These are phyloP conservation scores for Sericinus montela DNA, from an alignment of 2,888 invertebrate species.

Conservation along the genomic window DNA sequence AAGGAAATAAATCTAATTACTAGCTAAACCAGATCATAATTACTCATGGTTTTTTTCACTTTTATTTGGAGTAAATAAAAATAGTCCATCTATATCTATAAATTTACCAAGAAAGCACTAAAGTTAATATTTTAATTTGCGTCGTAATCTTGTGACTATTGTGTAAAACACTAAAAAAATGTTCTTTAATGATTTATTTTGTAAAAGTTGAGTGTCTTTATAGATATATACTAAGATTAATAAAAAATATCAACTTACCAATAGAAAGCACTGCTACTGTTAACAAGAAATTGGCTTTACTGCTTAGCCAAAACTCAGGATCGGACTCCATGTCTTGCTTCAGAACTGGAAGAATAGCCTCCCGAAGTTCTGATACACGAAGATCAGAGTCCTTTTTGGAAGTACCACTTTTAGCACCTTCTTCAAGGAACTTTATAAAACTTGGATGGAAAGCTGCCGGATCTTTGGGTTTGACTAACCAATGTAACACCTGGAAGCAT, in stretches of 20 bases:
- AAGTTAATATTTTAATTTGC: too few relatives aligned
- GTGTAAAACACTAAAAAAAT: too few relatives aligned
- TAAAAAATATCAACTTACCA: conserved; percentile 67
- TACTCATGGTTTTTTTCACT: too few relatives aligned
- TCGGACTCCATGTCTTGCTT: conserved; percentile 78
- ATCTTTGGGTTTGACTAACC: conserved; percentile 91
- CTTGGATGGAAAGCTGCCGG: conserved; percentile 90
- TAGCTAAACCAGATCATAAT: too few relatives aligned
- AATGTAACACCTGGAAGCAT: conserved; percentile 81
- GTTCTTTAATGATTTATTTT: too few relatives aligned
- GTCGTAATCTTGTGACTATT: too few relatives aligned
- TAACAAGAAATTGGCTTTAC: conserved; percentile 82
- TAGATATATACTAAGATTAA: too few relatives aligned
- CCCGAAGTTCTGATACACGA: conserved; percentile 84
- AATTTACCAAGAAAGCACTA: too few relatives aligned
- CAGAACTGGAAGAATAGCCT: conserved; percentile 80
- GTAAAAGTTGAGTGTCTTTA: too few relatives aligned
- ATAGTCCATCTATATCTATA: too few relatives aligned
- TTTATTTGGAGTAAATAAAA: too few relatives aligned
- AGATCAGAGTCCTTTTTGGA: conserved; percentile 86
- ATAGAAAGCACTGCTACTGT: conserved; percentile 85
- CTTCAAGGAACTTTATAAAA: conserved; percentile 85
- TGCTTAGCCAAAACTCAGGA: conserved; percentile 83
- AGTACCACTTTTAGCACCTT: conserved; percentile 84
- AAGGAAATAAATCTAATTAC: too few relatives aligned